Evolutionary conservation across 2,113 vertebrate genomes (phyloP).

Genomic region (Mobula birostris): DNA sequence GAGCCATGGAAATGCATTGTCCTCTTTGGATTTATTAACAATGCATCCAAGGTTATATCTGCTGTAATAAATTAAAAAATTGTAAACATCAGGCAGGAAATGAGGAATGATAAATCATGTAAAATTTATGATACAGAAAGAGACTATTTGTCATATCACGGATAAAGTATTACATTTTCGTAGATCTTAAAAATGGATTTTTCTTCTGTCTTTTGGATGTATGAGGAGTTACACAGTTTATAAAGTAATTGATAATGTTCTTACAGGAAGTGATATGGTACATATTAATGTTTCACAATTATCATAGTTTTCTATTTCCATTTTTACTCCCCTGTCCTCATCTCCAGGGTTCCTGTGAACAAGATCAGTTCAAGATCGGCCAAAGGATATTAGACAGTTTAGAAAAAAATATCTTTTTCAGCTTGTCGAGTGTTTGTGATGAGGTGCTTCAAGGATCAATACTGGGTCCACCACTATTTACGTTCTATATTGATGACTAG

Average conservation of each 20-base stretch:
- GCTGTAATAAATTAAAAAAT: neutral
- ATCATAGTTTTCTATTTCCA: neutral
- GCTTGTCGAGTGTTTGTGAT: no score
- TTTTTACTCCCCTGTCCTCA: neutral
- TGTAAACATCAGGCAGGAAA: neutral
- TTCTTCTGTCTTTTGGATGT: neutral
- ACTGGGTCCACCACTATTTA: no score
- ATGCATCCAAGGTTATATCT: slow-evolving; percentile 17
- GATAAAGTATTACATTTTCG: no score
- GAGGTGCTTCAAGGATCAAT: no score
- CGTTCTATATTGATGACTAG: no score
- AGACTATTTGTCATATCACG: no score
- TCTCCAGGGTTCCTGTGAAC: neutral
- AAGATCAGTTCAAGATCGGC: neutral
- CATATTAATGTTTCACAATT: neutral
- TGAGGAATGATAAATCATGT: neutral
- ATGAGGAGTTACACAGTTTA: neutral
- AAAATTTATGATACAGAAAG: no score
- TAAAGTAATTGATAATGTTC: neutral
- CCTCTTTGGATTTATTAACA: slow-evolving; percentile 9
- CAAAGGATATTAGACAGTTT: no score
- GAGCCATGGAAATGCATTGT: neutral
- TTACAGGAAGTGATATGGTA: neutral
- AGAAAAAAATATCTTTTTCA: no score
- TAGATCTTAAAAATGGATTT: neutral